A percentile compares a stretch with the other conserved stretches of the same genome.
phyloP scores from a whole-genome alignment of 2,888 invertebrate species.

The Lacanobia wlatinum region DNA sequence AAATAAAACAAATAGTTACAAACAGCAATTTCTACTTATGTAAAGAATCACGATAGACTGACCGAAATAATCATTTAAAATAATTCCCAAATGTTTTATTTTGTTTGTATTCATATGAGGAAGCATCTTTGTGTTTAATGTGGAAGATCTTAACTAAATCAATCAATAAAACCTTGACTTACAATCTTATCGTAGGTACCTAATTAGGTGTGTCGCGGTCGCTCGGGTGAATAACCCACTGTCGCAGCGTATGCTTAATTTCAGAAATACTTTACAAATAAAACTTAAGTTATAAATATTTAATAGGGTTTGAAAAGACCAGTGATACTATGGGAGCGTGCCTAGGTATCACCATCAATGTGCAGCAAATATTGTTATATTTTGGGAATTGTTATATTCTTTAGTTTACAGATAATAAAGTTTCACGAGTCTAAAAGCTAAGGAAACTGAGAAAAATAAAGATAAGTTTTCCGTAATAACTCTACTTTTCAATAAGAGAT shows the following conservation, averaged over 20 bases:
- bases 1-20: neutral
- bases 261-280: neutral
- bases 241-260: neutral
- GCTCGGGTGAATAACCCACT: neutral
- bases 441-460: too few relatives aligned
- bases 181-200: neutral
- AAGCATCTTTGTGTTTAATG: neutral
- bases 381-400: too few relatives aligned
- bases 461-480: too few relatives aligned
- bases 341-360: too few relatives aligned
- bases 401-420: too few relatives aligned
- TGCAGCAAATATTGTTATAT: too few relatives aligned
- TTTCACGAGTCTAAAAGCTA: too few relatives aligned
- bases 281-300: too few relatives aligned
- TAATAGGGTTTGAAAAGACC: too few relatives aligned
- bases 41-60: neutral
- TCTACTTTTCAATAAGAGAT: too few relatives aligned
- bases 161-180: neutral
- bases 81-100: neutral
- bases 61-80: neutral
- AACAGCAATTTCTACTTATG: neutral
- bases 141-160: neutral
- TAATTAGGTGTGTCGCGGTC: neutral
- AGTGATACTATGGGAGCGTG: too few relatives aligned
- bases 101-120: neutral